Evolutionary conservation across 2,113 vertebrate species (phyloP), one percentile per base, ranked within the genome.

Genomic region (Limnothrissa miodon): DNA sequence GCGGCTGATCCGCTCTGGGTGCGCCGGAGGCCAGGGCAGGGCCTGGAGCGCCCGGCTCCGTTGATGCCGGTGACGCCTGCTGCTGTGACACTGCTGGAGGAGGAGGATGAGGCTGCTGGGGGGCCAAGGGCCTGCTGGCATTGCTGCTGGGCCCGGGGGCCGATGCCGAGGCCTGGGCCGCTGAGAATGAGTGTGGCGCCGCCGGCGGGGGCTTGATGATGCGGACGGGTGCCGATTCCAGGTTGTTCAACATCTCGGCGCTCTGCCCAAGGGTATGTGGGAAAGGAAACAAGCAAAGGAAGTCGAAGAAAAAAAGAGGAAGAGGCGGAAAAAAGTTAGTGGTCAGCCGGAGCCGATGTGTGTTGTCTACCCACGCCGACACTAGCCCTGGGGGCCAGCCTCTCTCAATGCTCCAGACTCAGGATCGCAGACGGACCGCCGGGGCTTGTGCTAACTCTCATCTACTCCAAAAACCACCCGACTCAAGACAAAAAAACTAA

Each of bases 181-280:
- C 89, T 87, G 45, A 92, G 90, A 80, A 92, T 86, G 11, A 91
- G 86, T 78, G 91, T 90, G 0, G 25, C 80, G n/a, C n/a, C n/a
- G n/a, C n/a, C n/a, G 92, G 95, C 87, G n/a, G 89, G 80, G 92
- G 96, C 87, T 96, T 99, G 92, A 99, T 91, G 85, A 99, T 95
- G 59, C 94, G 96, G 1, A 97, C 88, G 0, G 96, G 94, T 0
- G 95, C 94, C 0, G 96, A 96, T 70, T 99, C 98, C 94, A 95
- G 90, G 93, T 95, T 96, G 95, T 90, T 97, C 2, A 97, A 90
- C 93, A 98, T 95, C 86, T 99, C 98, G 21, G 95, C 94, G 0
- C 94, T 98, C 98, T 99, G 93, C 70, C 70, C 84, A 81, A 39
- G 1, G 19, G 51, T 56, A 23, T 4, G 21, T 5, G 19, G 5